phyloP scores from a whole-genome alignment of 2,797 vertebrate species.

The Chromis chromis region DNA sequence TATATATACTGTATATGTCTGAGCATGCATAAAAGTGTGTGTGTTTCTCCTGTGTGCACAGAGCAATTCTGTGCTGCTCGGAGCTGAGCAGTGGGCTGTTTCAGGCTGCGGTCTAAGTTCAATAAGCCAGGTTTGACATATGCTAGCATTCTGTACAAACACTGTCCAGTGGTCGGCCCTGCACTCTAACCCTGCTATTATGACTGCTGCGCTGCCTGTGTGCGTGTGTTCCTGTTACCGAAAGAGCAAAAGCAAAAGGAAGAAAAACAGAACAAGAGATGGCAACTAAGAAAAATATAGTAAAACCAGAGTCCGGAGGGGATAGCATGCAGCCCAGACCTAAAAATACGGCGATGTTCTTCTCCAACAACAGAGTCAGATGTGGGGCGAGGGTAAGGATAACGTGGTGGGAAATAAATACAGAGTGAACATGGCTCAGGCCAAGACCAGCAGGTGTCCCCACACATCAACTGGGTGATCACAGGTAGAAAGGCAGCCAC shows the following conservation, averaged over 20 bases:
- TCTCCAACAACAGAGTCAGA: conserved; percentile 16
- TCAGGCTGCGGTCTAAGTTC: conserved; percentile 77
- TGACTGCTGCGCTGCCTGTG: conserved; percentile 48
- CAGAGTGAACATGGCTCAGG: conserved; percentile 16
- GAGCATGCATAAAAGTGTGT: conserved; percentile 56
- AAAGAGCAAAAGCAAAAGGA: conserved; percentile 51
- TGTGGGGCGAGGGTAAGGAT: not conserved
- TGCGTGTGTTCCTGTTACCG: conserved; percentile 47
- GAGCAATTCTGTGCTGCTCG: conserved; percentile 36
- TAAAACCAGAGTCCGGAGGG: conserved; percentile 44
- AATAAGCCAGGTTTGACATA: conserved; percentile 80
- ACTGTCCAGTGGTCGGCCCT: conserved; percentile 74
- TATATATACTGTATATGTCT: conserved; percentile 43
- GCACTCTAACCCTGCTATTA: conserved; percentile 78
- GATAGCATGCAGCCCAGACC: conserved; percentile 28
- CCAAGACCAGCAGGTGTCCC: conserved; percentile 65
- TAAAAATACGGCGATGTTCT: conserved; percentile 39
- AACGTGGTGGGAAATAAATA: not conserved
- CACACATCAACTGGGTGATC: conserved; percentile 26
- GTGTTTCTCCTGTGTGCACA: conserved; percentile 28
- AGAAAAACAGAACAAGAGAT: conserved; percentile 61
- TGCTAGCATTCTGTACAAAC: conserved; percentile 82
- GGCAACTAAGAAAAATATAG: conserved; percentile 55
- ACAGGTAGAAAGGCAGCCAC: conserved; percentile 25
- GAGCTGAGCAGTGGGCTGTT: conserved; percentile 71